Percentiles rank a stretch among this genome's conserved stretches.
Conservation (phyloP, 2,888 invertebrate genomes). For the Orchestes rusci region DNA sequence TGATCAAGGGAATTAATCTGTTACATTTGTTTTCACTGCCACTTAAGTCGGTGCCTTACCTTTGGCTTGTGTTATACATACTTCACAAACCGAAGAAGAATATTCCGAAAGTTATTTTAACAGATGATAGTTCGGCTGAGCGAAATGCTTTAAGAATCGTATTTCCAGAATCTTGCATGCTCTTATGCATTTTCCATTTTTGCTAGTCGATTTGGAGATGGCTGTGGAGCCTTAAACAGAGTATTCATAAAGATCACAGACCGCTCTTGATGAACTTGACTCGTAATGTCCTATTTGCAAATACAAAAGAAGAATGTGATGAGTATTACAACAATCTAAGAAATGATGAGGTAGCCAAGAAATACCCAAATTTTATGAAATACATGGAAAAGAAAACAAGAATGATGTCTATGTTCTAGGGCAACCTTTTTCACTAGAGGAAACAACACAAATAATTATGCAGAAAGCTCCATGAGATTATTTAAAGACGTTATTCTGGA, state of each 20-base stretch:
- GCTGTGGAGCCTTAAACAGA: background rate
- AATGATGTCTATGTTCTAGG: background rate
- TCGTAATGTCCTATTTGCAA: background rate
- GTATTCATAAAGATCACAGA: background rate
- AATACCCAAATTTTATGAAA: background rate
- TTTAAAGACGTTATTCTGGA: background rate
- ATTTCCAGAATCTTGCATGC: background rate
- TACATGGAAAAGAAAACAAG: background rate
- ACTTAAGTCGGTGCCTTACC: background rate
- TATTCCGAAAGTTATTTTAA: background rate
- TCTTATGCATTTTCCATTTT: background rate
- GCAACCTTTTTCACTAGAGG: background rate
- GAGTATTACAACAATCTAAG: background rate
- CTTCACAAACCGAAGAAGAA: background rate
- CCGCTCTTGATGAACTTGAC: background rate
- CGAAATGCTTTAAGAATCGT: background rate
- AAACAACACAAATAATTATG: conserved; percentile 1
- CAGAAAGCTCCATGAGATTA: background rate
- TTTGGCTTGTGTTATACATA: background rate
- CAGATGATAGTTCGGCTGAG: no score
- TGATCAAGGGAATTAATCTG: background rate
- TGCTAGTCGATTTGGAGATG: background rate
- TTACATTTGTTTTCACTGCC: background rate
- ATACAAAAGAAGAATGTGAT: background rate
- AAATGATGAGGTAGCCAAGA: background rate